Percentiles rank a stretch among this genome's conserved stretches.
Evolutionary conservation across 2,113 vertebrate genomes (phyloP).

Genomic region (Oceanites oceanicus): DNA sequence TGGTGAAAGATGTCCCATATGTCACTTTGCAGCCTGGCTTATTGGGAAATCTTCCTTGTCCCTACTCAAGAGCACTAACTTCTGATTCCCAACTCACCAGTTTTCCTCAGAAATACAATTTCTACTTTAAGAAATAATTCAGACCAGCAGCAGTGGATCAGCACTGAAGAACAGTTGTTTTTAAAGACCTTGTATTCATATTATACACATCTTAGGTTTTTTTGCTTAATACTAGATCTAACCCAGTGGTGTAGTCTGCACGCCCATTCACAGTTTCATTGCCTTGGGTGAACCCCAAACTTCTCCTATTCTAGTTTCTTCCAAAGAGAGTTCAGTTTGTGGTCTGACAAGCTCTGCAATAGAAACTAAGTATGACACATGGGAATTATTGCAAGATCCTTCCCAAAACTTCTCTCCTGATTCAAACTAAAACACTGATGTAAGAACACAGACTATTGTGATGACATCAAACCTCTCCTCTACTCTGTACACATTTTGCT

Average conservation of each 20-base stretch:
- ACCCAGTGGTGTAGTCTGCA: background rate
- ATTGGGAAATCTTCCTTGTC: background rate
- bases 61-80: background rate
- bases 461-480: background rate
- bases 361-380: background rate
- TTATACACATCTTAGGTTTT: fast-evolving
- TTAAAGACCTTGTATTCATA: background rate
- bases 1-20: background rate
- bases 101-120: background rate
- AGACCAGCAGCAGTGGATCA: background rate
- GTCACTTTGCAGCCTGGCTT: background rate
- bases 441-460: background rate
- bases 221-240: background rate
- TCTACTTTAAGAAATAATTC: background rate
- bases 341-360: fast-evolving
- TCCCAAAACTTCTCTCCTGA: background rate
- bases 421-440: background rate
- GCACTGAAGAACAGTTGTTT: background rate
- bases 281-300: background rate
- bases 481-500: background rate
- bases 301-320: background rate
- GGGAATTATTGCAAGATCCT: background rate
- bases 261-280: background rate
- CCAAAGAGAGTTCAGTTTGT: background rate
- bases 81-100: background rate